Evolutionary conservation across 2,888 invertebrate genomes (phyloP).

Genomic region (Eutolmus rufibarbis): DNA sequence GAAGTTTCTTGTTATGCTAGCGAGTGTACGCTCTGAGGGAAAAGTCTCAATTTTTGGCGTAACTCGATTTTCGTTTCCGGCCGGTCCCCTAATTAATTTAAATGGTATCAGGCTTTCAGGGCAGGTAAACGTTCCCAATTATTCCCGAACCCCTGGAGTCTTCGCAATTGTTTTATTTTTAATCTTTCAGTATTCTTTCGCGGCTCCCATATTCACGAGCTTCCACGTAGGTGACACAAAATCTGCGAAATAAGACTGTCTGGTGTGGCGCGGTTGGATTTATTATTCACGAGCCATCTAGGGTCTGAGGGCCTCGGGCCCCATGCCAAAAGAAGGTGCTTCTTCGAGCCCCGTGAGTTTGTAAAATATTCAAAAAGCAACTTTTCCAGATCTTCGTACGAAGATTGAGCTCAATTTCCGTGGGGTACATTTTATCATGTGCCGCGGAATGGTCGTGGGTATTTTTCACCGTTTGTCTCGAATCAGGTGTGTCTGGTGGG

Average conservation of each 20-base stretch:
- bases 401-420: neutral
- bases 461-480: neutral
- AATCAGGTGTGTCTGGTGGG: neutral
- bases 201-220: neutral
- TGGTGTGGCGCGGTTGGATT: neutral
- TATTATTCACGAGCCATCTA: neutral
- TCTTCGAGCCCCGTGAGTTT: neutral
- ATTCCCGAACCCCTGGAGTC: neutral
- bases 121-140: neutral
- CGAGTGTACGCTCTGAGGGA: neutral
- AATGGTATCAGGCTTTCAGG: neutral
- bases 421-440: neutral
- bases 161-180: neutral
- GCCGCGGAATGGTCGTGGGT: neutral
- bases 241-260: neutral
- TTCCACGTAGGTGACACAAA: neutral
- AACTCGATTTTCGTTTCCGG: neutral
- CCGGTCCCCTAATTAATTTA: neutral
- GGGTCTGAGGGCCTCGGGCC: neutral
- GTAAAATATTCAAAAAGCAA: neutral
- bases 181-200: neutral
- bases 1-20: neutral
- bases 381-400: neutral
- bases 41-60: neutral
- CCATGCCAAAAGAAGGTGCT: neutral